Evolutionary conservation across 30 jellyfish, hydroid and myxozoan genomes (phyloP).

Genomic region (Aurelia sp.): DNA sequence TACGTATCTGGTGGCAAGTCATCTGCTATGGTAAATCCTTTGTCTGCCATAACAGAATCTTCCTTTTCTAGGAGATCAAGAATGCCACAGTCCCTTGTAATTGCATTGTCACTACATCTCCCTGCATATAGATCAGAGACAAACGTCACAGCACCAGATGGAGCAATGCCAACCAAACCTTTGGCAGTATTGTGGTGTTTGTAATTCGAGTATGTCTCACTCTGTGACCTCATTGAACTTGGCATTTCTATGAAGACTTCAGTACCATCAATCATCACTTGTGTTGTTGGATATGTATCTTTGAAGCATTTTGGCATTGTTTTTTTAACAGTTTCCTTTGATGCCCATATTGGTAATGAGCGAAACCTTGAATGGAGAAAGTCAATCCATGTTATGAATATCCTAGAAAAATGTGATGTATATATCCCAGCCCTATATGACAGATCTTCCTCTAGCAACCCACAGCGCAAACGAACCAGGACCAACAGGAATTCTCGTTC

Average conservation of each 20-base stretch:
- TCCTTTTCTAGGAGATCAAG: background rate
- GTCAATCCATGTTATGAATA: too few relatives aligned
- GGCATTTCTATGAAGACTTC: conserved; percentile 34
- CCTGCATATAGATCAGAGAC: background rate
- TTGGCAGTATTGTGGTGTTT: conserved; percentile 47
- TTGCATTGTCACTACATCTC: conserved; percentile 24
- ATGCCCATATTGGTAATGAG: too few relatives aligned
- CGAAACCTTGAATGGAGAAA: too few relatives aligned
- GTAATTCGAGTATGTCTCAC: conserved; percentile 34
- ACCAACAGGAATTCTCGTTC: too few relatives aligned
- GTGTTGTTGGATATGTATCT: conserved; percentile 19
- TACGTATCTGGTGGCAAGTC: conserved; percentile 50
- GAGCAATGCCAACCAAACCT: conserved; percentile 40
- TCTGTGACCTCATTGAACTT: conserved; percentile 41
- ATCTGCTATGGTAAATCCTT: conserved; percentile 38
- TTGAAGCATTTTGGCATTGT: background rate
- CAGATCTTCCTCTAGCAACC: too few relatives aligned
- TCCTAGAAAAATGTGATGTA: too few relatives aligned
- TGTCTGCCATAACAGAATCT: conserved; percentile 57
- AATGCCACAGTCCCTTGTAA: conserved; percentile 28
- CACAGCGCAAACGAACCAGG: background rate
- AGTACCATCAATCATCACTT: conserved; percentile 16
- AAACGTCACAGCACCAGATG: conserved; percentile 21
- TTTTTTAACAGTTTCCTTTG: too few relatives aligned
- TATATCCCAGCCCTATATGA: too few relatives aligned